Evolutionary conservation across 1,140 invertebrate genomes (phyloP), one percentile per base, ranked within the genome.

Genomic region (Pantala flavescens): DNA sequence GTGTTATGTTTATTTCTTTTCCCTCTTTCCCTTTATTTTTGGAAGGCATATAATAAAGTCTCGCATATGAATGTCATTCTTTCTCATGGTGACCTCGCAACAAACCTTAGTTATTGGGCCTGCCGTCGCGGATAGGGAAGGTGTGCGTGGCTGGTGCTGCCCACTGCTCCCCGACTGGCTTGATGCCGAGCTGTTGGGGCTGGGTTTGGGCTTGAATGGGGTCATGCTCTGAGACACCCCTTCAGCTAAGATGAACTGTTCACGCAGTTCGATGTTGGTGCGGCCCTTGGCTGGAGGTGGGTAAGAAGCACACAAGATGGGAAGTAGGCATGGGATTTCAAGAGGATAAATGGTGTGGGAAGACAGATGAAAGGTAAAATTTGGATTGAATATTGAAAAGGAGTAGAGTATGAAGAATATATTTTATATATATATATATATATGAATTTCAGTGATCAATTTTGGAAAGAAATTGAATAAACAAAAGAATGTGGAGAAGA

Each of bases 231-330:
- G 96, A 82, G 94, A 97, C 77, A 98, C 96, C 81, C 96, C 96
- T 83, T 97, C 93, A 79, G 97, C 95, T 87, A 98, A 86, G 83
- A 98, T 97, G 87, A 98, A 98, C 88, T 98, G 95, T 86, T 99
- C 97, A 79, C 97, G 89, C 81, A 99, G 90, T 87, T 99, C 97
- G 85, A 98, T 95, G 88, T 98, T 99, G 83, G 97, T 99, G 86
- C 97, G 91, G 88, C 97, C 97, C 88, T 98, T 98, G 86, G 96
- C 97, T 98, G 89, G 81, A 82, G 84, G 84, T 86, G 85, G 86
- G 86, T 79, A 80, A 79, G 82, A 78, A 78, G 81, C 79, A 79
- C 80, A 77, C 81, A 80, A 77, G 77, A 79, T 74, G 77, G 80
- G 79, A 77, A 78, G 79, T 73, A 77, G 77, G 76, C 77, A 77